Evolutionary conservation across 2,888 invertebrate genomes (phyloP), one percentile per base, ranked within the genome.

Genomic region (Eudemis profundana): DNA sequence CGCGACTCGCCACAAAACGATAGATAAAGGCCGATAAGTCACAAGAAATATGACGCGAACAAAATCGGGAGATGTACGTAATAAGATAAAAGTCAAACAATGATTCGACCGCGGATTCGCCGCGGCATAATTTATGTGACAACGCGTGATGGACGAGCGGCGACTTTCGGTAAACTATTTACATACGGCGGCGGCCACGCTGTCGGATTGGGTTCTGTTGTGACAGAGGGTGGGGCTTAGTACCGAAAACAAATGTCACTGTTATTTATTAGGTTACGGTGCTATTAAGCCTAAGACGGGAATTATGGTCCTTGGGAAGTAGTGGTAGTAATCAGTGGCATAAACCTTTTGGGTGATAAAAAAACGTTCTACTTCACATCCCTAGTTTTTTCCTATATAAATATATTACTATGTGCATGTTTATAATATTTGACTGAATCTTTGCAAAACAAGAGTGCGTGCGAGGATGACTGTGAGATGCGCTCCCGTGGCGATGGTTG

Each of bases 121-220:
- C 91, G 91, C 90, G 89, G 92, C 90, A 92, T 92, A 92, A 92
- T 92, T 92, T 92, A 92, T 92, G 92, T 90, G 92, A 92, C 92
- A 91, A 89, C 90, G 88, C 87, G 89, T 90, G 91, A 90, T 90
- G 91, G 90, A 91, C 91, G 91, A 90, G 89, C 91, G 92, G 90
- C 87, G 90, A 90, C 91, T 92, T 91, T 91, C 84, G 90, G 91
- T 90, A 90, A 91, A 92, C 92, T 92, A 92, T 92, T 92, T 92
- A 92, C 92, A 92, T 92, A 91, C 89, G 89, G 84, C 85, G 85
- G 85, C 84, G 83, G 88, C 79, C 86, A 84, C 84, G 88, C 87
- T 86, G 89, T 86, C 87, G 91, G 90, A 90, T 91, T 90, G 90
- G 91, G 89, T 87, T 89, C 89, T 82, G 86, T 82, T 87, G 90